A percentile compares a stretch with the other conserved stretches of the same genome.
Evolutionary conservation across 2,113 vertebrate genomes (phyloP).

Genomic region (Dascyllus trimaculatus): DNA sequence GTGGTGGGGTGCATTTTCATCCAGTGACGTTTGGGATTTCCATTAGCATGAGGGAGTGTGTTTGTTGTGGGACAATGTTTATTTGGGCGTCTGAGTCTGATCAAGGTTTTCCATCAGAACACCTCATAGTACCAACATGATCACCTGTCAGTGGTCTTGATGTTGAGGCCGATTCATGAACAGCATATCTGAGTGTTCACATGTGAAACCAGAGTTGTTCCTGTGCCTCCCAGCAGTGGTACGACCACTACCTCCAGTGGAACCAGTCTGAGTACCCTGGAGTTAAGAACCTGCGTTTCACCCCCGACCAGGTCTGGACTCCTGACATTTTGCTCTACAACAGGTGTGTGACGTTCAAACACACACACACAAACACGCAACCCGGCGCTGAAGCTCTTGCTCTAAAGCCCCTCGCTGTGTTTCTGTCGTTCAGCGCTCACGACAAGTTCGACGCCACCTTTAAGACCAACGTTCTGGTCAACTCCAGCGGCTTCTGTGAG

Average conservation of each 20-base stretch:
- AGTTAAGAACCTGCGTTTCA: slow-evolving; percentile 87
- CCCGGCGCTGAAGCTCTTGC: not conserved
- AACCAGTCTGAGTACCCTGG: slow-evolving; percentile 87
- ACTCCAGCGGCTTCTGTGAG: slow-evolving; percentile 88
- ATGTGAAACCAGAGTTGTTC: slow-evolving; percentile 16
- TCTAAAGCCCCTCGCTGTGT: slow-evolving; percentile 9
- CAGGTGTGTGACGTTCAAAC: slow-evolving; percentile 77
- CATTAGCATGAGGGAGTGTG: too few relatives aligned
- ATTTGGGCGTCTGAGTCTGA: too few relatives aligned
- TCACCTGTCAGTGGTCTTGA: too few relatives aligned
- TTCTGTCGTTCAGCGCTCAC: slow-evolving; percentile 78
- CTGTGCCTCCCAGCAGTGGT: slow-evolving; percentile 82
- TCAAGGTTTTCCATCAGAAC: too few relatives aligned
- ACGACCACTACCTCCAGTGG: slow-evolving; percentile 88
- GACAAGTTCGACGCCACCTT: slow-evolving; percentile 88
- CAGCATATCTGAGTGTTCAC: not conserved
- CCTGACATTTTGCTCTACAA: slow-evolving; percentile 88
- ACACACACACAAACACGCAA: slow-evolving; percentile 12
- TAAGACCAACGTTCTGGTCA: slow-evolving; percentile 87
- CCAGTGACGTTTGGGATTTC: too few relatives aligned
- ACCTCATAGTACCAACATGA: too few relatives aligned
- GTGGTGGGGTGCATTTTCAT: too few relatives aligned
- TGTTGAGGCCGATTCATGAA: too few relatives aligned
- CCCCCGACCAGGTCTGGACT: slow-evolving; percentile 86
- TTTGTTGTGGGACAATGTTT: too few relatives aligned